Base-by-base conservation (phyloP, 35 echinoderm and acorn worm species). In the Apostichopus parvimensis region DNA sequence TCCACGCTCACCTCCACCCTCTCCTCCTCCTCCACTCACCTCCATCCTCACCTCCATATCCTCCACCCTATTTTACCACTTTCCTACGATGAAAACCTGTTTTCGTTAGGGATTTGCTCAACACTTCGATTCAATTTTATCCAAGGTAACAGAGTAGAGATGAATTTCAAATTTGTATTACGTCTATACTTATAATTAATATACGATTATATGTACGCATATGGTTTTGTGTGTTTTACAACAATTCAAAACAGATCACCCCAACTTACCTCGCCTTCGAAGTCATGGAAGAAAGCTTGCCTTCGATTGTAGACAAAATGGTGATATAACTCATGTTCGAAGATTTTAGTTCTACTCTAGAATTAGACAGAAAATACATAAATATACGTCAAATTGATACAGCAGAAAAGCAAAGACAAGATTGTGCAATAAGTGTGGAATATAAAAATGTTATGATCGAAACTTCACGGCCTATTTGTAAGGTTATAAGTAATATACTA, bases 301-400 rank as follows among this genome's bases (percentile, higher is more conserved):
- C 79, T 24, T 12, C 54, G 18, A 18, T 82, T 82, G 79, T 82
- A 82, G n/a, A 54, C 79, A 55, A 82, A 82, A 56, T 82, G 45
- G 17, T 82, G 34, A 56, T 82, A 82, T 18, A 82, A 17, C 11
- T 82, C 79, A 53, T 82, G 79, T 54, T 82, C 78, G 77, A 79
- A 79, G 18, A 25, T 14, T 34, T 45, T 80, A 53, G 53, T 10
- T 34, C 14, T 26, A 6, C 14, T 53, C 21, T 80, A 8, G 26
- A 45, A 80, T 80, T 53, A 8, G 26, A 14, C 14, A 26, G 2
- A 53, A 24, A 53, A 12, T 24, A 25, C 8, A 25, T 25, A 80
- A 45, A 45, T 45, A 45, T 45, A 77, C 18, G 6, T 77, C 17
- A 77, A 20, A 20, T 15, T 77, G 21, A 15, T 24, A 77, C 73